Conservation (phyloP, 1,140 invertebrate genomes). For the Drosophila asahinai region DNA sequence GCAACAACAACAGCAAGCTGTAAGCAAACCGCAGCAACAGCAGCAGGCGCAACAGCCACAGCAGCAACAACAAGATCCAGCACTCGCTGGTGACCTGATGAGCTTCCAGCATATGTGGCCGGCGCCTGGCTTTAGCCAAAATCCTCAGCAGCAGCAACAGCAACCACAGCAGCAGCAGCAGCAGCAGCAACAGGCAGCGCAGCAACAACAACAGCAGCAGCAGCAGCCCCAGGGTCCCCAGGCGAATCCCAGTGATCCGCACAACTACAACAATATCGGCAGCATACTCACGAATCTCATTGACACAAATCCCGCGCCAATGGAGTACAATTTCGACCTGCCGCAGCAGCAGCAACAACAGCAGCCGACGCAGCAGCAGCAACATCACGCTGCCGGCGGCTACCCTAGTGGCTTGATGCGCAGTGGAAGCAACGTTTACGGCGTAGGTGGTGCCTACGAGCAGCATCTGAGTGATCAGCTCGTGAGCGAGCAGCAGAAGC, state of each 20-base stretch:
- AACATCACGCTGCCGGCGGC: conserved; percentile 58
- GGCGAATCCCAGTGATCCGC: conserved; percentile 65
- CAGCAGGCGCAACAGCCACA: conserved; percentile 54
- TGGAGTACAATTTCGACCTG: conserved; percentile 83
- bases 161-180: conserved; percentile 41
- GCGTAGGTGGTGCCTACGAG: conserved; percentile 59
- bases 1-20: conserved; percentile 53
- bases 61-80: conserved; percentile 67
- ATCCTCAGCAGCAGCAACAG: conserved; percentile 44
- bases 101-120: conserved; percentile 84
- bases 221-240: conserved; percentile 55
- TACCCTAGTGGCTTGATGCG: conserved; percentile 71
- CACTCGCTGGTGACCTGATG: conserved; percentile 65
- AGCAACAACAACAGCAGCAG: conserved; percentile 65
- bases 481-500: conserved; percentile 79
- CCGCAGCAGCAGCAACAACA: conserved; percentile 66
- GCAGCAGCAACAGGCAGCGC: conserved; percentile 44
- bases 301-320: conserved; percentile 74
- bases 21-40: conserved; percentile 60
- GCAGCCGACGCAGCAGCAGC: conserved; percentile 54
- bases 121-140: conserved; percentile 42
- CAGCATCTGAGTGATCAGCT: conserved; percentile 67
- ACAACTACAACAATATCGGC: conserved; percentile 84
- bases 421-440: conserved; percentile 62
- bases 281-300: conserved; percentile 85